phyloP scores from a whole-genome alignment of 2,888 invertebrate species.

The Arge pagana region DNA sequence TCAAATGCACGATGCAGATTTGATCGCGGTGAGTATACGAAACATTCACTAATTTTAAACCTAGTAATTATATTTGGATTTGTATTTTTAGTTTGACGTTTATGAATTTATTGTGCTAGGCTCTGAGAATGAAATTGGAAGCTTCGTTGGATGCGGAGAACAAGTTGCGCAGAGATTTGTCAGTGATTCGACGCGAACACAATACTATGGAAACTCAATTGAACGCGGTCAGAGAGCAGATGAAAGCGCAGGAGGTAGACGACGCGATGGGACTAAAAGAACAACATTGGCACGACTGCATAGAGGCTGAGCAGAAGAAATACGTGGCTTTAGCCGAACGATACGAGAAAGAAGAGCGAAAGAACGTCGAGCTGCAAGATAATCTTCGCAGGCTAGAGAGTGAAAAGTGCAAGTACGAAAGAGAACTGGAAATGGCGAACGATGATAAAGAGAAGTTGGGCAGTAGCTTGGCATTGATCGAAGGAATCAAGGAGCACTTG shows the following conservation, averaged over 20 bases:
- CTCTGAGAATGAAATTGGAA: slow-evolving; percentile 60
- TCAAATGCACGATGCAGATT: slow-evolving; percentile 46
- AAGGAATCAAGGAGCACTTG: slow-evolving; percentile 60
- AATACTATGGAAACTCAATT: slow-evolving; percentile 59
- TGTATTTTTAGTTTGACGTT: slow-evolving; percentile 1
- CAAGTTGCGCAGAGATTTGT: slow-evolving; percentile 66
- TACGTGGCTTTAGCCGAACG: slow-evolving; percentile 38
- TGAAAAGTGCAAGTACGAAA: slow-evolving; percentile 60
- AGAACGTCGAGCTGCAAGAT: slow-evolving; percentile 56
- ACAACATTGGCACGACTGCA: slow-evolving; percentile 32
- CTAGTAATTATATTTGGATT: too few relatives aligned
- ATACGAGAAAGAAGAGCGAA: slow-evolving; percentile 40
- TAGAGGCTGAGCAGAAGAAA: slow-evolving; percentile 40
- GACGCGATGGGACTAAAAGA: slow-evolving; percentile 11
- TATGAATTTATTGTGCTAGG: slow-evolving; percentile 29
- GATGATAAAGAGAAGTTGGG: slow-evolving; percentile 58
- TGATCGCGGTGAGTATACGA: slow-evolving; percentile 41
- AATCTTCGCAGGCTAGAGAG: slow-evolving; percentile 58
- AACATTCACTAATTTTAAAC: slow-evolving; percentile 3
- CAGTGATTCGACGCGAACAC: slow-evolving; percentile 61
- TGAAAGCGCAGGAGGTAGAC: slow-evolving; percentile 35
- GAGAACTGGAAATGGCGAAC: slow-evolving; percentile 59
- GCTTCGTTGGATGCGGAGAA: slow-evolving; percentile 68
- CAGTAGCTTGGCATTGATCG: slow-evolving; percentile 44
- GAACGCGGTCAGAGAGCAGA: slow-evolving; percentile 39